Percentiles rank a stretch among this genome's conserved stretches.
phyloP scores from a whole-genome alignment of 2,888 invertebrate species.

The Spialia ferax region DNA sequence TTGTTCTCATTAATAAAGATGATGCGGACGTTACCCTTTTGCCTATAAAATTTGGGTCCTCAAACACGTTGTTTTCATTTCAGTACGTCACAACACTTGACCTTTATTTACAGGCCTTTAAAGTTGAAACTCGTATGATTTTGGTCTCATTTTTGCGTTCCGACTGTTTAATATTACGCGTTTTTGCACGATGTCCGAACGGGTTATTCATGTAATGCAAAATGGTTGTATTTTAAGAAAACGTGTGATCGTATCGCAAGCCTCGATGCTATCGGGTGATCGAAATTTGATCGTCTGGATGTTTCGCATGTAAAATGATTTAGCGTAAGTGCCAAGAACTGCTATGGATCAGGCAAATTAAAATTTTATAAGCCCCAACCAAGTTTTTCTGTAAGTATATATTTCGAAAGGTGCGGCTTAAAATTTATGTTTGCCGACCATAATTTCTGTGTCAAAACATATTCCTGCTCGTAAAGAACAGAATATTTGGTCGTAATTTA shows the following conservation, averaged over 20 bases:
- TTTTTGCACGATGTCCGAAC: constrained; percentile 48
- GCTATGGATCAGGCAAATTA: background rate
- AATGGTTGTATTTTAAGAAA: constrained; percentile 39
- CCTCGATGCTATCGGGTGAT: constrained; percentile 26
- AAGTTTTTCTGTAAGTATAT: background rate
- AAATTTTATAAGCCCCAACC: background rate
- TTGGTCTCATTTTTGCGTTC: no score
- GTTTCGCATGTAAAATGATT: constrained; percentile 19
- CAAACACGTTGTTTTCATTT: constrained; percentile 44
- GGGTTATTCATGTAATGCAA: constrained; percentile 50
- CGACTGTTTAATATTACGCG: constrained; percentile 18
- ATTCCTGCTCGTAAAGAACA: background rate
- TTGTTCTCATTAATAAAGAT: constrained; percentile 78
- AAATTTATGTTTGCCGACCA: background rate
- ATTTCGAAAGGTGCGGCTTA: no score
- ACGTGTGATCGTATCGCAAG: constrained; percentile 33
- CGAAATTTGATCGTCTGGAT: constrained; percentile 35
- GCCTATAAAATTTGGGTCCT: constrained; percentile 53
- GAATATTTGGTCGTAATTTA: background rate
- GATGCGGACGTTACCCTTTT: constrained; percentile 68
- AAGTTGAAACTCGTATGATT: constrained; percentile 15
- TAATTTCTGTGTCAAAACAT: background rate
- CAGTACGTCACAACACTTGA: background rate
- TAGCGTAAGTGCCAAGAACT: constrained; percentile 12
- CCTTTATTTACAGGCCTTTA: background rate